These are phyloP conservation scores for Luidia sarsii DNA, from an alignment of 53 echinoderm and acorn worm genomes.

Conservation along the genomic window DNA sequence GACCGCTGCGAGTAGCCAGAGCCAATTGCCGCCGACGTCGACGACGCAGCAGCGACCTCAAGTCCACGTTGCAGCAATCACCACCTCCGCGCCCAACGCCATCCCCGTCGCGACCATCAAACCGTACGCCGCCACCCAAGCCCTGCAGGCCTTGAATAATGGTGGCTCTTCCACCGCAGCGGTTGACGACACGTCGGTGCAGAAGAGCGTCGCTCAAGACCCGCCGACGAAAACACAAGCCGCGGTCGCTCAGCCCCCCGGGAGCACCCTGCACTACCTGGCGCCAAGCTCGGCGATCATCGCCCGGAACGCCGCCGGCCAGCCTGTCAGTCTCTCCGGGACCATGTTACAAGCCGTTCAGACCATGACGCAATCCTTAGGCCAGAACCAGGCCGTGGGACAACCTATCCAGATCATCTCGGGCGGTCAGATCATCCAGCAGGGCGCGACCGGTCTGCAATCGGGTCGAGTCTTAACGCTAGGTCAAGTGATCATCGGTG, in stretches of 20 bases:
- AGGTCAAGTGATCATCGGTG: slow-evolving; percentile 38
- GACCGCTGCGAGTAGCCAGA: background rate
- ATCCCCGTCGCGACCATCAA: slow-evolving; percentile 43
- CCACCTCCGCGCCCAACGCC: background rate
- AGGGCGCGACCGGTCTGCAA: slow-evolving; percentile 32
- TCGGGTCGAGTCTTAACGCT: slow-evolving; percentile 32
- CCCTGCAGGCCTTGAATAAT: slow-evolving; percentile 26
- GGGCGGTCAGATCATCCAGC: slow-evolving; percentile 38
- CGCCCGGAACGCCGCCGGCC: slow-evolving; percentile 37
- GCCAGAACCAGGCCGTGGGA: slow-evolving; percentile 35
- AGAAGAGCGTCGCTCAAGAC: slow-evolving; percentile 10
- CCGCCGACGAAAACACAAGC: background rate
- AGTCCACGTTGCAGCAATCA: background rate
- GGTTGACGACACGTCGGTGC: slow-evolving; percentile 2
- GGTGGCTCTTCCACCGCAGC: slow-evolving; percentile 1
- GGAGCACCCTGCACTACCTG: slow-evolving; percentile 32
- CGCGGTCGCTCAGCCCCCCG: slow-evolving; percentile 11
- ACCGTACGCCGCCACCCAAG: slow-evolving; percentile 44
- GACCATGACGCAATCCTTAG: slow-evolving; percentile 33
- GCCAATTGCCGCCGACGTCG: background rate
- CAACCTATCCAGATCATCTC: slow-evolving; percentile 65
- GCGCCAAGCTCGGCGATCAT: slow-evolving; percentile 26
- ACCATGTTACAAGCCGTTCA: slow-evolving; percentile 32
- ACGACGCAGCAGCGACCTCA: slow-evolving; percentile 15
- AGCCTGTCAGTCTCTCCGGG: slow-evolving; percentile 30